A percentile compares a stretch with the other conserved stretches of the same genome.
phyloP scores from a whole-genome alignment of 2,113 vertebrate species.

The Rafetus swinhoei region DNA sequence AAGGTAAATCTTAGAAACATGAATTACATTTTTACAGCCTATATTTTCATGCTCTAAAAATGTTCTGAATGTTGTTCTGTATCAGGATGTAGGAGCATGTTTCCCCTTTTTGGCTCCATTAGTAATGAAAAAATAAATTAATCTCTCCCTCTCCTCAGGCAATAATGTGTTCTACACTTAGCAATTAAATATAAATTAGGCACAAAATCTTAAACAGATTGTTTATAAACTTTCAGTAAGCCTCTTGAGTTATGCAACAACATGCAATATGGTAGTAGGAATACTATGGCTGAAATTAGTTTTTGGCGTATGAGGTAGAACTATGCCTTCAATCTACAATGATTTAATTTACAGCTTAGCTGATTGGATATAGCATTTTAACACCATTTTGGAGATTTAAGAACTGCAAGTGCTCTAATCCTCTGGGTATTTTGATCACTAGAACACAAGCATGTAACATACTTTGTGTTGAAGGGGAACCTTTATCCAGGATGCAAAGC shows the following conservation, averaged over 20 bases:
- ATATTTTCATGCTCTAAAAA: not conserved
- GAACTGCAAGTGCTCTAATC: conserved; percentile 67
- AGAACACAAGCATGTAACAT: conserved; percentile 72
- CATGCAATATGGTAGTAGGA: conserved; percentile 43
- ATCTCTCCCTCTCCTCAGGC: conserved; percentile 53
- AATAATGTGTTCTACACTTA: conserved; percentile 50
- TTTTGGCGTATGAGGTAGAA: conserved; percentile 67
- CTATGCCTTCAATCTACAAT: conserved; percentile 62
- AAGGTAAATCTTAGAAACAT: not conserved
- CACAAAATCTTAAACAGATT: conserved; percentile 59
- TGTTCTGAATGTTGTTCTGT: not conserved
- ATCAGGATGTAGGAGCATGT: not conserved
- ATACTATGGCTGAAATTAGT: conserved; percentile 64
- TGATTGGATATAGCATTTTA: conserved; percentile 75
- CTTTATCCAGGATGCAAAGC: conserved; percentile 79
- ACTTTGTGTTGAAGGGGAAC: conserved; percentile 80
- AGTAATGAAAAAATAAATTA: conserved; percentile 50
- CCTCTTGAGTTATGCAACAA: conserved; percentile 59
- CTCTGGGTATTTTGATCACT: conserved; percentile 76
- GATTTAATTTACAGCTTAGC: conserved; percentile 76
- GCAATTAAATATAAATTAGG: conserved; percentile 70
- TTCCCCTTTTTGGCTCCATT: not conserved
- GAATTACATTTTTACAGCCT: conserved; percentile 45
- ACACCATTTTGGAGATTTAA: conserved; percentile 75
- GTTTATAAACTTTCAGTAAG: conserved; percentile 69